Evolutionary conservation across 2,888 invertebrate genomes (phyloP), one percentile per base, ranked within the genome.

Genomic region (Drosophila barbarae): DNA sequence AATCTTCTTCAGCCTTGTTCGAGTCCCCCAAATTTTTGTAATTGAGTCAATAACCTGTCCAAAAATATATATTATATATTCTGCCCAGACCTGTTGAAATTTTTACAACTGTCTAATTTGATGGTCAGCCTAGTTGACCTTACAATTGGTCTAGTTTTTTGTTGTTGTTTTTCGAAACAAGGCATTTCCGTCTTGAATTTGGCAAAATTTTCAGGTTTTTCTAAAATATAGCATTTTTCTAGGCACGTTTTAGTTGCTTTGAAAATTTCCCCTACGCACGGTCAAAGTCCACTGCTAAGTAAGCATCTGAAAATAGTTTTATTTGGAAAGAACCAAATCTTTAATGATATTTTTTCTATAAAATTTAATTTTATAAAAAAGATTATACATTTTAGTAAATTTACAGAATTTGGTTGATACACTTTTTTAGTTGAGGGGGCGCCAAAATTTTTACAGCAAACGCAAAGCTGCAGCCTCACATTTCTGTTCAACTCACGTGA

Each of bases 401-500:
- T 26, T 30, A 47, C n/a, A 28, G 13, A 34, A 30, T 47, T 53
- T 21, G 3, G 38, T 28, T 3, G 8, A 9, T 6, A 38, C 5
- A 36, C 34, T 51, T 51, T 46, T 67, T 51, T 3, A n/a, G 15
- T 12, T 60, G 54, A 54, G 23, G 50, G 54, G 41, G 69, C 47
- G 67, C 57, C 65, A 73, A 64, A 44, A 69, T 73, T 69, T 67
- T 71, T 66, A 65, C 65, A 68, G 12, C 56, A 65, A 51, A 59
- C 63, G 39, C 49, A 49, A 44, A 13, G 30, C 51, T 15, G 34
- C 54, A 69, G 69, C 68, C 58, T 30, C 66, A 57, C 58, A 36
- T 60, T 60, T 61, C 49, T 23, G 58, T 69, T 41, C 51, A 46
- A 39, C 55, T 53, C 80, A 81, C 82, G 80, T 84, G 80, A 72